A percentile compares a stretch with the other conserved stretches of the same genome.
Conservation (phyloP, 2,888 invertebrate genomes). For the Dexiosoma caninum region DNA sequence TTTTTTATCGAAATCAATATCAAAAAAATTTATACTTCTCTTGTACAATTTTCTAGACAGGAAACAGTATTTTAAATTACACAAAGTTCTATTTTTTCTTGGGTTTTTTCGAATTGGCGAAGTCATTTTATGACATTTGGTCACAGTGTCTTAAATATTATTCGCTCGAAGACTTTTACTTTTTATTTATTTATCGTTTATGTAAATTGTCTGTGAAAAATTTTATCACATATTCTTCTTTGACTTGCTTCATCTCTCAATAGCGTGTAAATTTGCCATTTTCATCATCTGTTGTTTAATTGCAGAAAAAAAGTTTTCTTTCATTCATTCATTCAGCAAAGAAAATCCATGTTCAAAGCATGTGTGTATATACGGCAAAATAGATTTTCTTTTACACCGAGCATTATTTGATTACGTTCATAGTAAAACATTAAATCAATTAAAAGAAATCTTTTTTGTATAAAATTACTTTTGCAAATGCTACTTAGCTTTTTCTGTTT, state of each 20-base stretch:
- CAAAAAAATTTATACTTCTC: too few species aligned
- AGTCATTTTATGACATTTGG: neutral
- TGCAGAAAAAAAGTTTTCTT: neutral
- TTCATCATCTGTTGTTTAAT: neutral
- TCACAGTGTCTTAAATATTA: neutral
- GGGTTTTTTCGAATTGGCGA: too few species aligned
- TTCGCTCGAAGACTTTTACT: slow-evolving; percentile 53
- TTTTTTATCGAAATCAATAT: too few species aligned
- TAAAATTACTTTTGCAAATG: too few species aligned
- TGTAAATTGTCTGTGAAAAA: slow-evolving; percentile 22
- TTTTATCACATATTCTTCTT: slow-evolving; percentile 15
- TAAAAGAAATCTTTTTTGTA: too few species aligned
- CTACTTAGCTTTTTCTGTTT: too few species aligned
- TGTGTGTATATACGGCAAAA: slow-evolving; percentile 39
- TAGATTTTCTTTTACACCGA: neutral
- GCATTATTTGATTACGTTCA: neutral
- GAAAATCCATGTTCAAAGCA: slow-evolving; percentile 50
- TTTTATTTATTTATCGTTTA: slow-evolving; percentile 37
- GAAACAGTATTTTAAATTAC: too few species aligned
- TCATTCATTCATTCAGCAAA: slow-evolving; percentile 16
- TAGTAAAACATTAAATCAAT: neutral
- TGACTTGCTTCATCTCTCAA: slow-evolving; percentile 11
- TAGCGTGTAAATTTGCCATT: slow-evolving; percentile 52
- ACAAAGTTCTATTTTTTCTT: too few species aligned
- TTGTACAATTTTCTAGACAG: too few species aligned